These are phyloP conservation scores for Drosophila biarmipes DNA, from an alignment of 1,140 invertebrate genomes.

Conservation along the genomic window DNA sequence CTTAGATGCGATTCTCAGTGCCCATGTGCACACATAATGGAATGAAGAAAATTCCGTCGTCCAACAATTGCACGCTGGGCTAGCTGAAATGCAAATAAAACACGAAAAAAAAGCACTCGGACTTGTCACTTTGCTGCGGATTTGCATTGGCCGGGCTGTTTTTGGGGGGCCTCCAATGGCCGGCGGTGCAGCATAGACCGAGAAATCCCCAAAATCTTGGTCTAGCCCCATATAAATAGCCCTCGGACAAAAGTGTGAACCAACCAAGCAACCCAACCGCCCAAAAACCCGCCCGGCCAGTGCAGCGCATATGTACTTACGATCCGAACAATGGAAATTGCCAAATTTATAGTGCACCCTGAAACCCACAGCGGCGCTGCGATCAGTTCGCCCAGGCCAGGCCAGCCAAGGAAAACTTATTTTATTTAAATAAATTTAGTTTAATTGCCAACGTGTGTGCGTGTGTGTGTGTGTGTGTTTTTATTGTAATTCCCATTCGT, in stretches of 20 bases:
- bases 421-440: constrained; percentile 83
- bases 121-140: constrained; percentile 68
- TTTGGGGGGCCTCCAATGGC: constrained; percentile 74
- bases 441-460: constrained; percentile 75
- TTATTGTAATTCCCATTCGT: constrained; percentile 71
- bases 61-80: constrained; percentile 77
- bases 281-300: constrained; percentile 28
- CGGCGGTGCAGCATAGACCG: constrained; percentile 64
- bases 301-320: constrained; percentile 25
- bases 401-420: constrained; percentile 72
- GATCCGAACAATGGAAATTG: constrained; percentile 78
- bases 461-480: constrained; percentile 38
- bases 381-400: constrained; percentile 49
- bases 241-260: constrained; percentile 81
- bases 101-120: constrained; percentile 24
- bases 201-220: constrained; percentile 52
- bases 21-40: constrained; percentile 78
- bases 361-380: constrained; percentile 63
- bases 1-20: constrained; percentile 75
- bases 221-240: constrained; percentile 77
- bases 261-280: neutral
- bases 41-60: constrained; percentile 84
- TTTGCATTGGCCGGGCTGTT: constrained; percentile 31
- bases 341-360: constrained; percentile 76
- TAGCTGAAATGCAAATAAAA: constrained; percentile 49